Evolutionary conservation across 2,113 vertebrate species (phyloP), one percentile per base, ranked within the genome.

Genomic region (Tapirus terrestris): DNA sequence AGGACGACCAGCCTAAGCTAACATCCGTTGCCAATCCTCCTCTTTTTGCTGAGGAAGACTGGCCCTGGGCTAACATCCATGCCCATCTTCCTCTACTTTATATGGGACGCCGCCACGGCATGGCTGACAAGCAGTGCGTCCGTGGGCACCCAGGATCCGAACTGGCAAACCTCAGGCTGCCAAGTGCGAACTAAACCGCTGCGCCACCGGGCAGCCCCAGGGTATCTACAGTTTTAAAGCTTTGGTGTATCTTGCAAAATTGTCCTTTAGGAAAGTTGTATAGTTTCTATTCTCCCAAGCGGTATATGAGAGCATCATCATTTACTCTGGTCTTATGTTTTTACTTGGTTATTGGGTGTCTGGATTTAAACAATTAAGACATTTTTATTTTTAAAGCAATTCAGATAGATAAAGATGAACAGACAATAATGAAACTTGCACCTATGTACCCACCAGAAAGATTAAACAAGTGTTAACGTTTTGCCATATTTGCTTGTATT

Each of bases 311-410:
- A 25, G 33, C 53, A 33, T 1, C 53, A 5, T 73, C 27, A 58
- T 67, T 83, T 86, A 70, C n/a, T 75, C 8, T 82, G 60, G 10
- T 77, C 33, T 91, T 77, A 21, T 23, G 45, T 70, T 91, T 95
- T 82, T 39, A 70, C 51, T 70, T 82, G 82, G 23, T 58, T n/a
- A 76, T 23, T 95, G 51, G 60, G 31, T 83, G 87, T 94, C 31
- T 56, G 75, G 65, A 76, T 36, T 75, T 76, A 85, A 81, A 87
- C 58, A 45, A 60, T 36, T 7, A 43, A 85, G 75, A 45, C 43
- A 53, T 83, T 77, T 70, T 67, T 82, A n/a, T 83, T 86, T 91
- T 95, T 39, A 70, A 88, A 79, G n/a, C 16, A 75, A 63, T 79
- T 82, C 33, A 63, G 65, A 29, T 56, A 56, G 39, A 31, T 93